These are phyloP conservation scores for Aphyosemion australe DNA, from an alignment of 2,113 vertebrate genomes.

Conservation along the genomic window DNA sequence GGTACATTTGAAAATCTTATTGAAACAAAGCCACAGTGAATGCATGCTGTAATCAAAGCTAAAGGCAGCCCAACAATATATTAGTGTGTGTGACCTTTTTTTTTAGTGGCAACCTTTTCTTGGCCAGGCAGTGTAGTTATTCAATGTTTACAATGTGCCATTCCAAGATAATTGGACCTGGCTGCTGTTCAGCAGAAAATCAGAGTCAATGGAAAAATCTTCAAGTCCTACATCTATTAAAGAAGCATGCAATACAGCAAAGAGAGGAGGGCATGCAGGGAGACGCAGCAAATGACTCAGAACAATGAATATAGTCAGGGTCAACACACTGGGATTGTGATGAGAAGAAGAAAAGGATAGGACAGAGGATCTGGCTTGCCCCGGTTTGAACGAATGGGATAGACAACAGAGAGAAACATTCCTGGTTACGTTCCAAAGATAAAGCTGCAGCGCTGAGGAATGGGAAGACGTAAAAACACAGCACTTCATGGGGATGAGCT, in stretches of 20 bases:
- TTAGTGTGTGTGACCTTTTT: too few species aligned
- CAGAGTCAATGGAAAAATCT: slow-evolving; percentile 15
- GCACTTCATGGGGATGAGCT: slow-evolving; percentile 54
- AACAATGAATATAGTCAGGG: slow-evolving; percentile 2
- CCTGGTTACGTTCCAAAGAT: slow-evolving; percentile 62
- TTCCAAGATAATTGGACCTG: slow-evolving; percentile 62
- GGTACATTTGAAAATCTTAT: too few species aligned
- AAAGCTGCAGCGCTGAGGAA: slow-evolving; percentile 55
- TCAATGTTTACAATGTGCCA: slow-evolving; percentile 60
- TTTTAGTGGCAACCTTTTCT: too few species aligned
- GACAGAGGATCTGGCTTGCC: slow-evolving; percentile 11
- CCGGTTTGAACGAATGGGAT: slow-evolving; percentile 27
- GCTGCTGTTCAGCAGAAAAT: slow-evolving; percentile 57
- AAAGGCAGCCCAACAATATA: too few species aligned
- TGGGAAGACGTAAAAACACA: slow-evolving; percentile 56
- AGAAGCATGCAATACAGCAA: slow-evolving; percentile 15
- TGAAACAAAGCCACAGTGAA: too few species aligned
- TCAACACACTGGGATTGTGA: slow-evolving; percentile 18
- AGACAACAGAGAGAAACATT: slow-evolving; percentile 51
- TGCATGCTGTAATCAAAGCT: too few species aligned
- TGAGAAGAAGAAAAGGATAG: slow-evolving; percentile 1
- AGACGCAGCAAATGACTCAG: slow-evolving; percentile 35
- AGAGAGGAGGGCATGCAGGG: slow-evolving; percentile 14
- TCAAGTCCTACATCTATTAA: slow-evolving; percentile 8
- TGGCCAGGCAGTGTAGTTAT: slow-evolving; percentile 14